Base-by-base conservation (phyloP, 2,797 vertebrate species). In the Eospalax fontanierii region DNA sequence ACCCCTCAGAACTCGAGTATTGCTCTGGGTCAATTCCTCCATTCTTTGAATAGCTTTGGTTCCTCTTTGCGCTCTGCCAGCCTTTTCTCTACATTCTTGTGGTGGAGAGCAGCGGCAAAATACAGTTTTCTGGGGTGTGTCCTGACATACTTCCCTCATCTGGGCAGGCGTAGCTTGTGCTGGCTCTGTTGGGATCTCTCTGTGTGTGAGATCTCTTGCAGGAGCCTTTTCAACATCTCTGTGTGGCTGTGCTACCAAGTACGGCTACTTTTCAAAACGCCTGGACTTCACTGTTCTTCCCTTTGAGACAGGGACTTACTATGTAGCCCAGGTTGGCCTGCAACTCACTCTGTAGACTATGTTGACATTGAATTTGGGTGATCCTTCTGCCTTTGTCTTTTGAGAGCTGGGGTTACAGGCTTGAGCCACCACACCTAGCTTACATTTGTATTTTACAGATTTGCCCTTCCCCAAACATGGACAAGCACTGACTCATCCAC, bases 41-140 rank as follows among this genome's bases (percentile, higher is more conserved):
- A 73, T 96, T 95, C 96, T 97, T 97, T 96, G 94, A 97, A 98
- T 98, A 97, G 89, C 92, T 76, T 85, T 46, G 94, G 83, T 98
- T 98, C 97, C 97, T 97, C 97, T 98, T 97, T 95, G 93, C 4
- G 2, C 26, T 11, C 81, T 35, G 90, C 87, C 90, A 94, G 94
- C 57, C 90, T 96, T 87, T 95, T 88, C 88, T 87, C 85, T 94
- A 30, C 43, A 80, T 96, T 74, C 81, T 95, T 97, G 97, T 91
- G 97, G 97, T 96, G 73, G 93, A 95, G 93, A 93, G 93, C 74
- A 68, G 83, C 43, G 15, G 75, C 61, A 10, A 59, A 83, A 73
- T 86, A 73, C 79, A 76, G 92, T 75, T 84, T 89, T 92, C 70
- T 95, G 5, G 96, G 95, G 95, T 94, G 96, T 96, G 97, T n/a